Evolutionary conservation across 2,888 invertebrate species (phyloP), one percentile per base, ranked within the genome.

Genomic region (Sinotaia quadrata): DNA sequence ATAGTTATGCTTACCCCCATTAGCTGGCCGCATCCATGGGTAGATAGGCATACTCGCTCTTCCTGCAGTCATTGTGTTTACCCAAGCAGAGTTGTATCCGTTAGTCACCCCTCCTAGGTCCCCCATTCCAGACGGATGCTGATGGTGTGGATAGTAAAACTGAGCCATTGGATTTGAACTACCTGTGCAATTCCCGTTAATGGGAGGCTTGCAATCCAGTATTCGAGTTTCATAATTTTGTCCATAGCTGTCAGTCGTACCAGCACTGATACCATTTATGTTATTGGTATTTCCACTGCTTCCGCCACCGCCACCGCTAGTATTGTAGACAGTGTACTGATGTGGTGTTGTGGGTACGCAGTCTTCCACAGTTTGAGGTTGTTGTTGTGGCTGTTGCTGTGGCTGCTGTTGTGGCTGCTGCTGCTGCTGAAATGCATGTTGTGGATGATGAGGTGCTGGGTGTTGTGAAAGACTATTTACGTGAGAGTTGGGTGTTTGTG

Each of bases 21-120:
- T 79, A 37, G 77, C 75, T 21, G 77, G 75, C 36, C 78, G 69
- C 79, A 79, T 79, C 79, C 79, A 79, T 8, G 79, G 78, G 70
- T 76, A 79, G 49, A 79, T 75, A 49, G 76, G 74, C 74, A 78
- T 75, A 61, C 75, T 76, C 65, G 76, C 76, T 37, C 68, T 66
- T 0, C 63, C 67, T 21, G 67, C 52, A 29, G 59, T 69, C 7
- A 69, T 37, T 29, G 41, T 65, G 67, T 69, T 69, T 12, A 63
- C 67, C 37, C 72, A 67, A 27, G 74, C 71, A 44, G 71, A 49
- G 36, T 59, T 69, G 54, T 71, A 75, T 61, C 74, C 71, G 56
- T 75, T 75, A 27, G 60, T 68, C 5, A 65, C 51, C 33, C 62
- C 69, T n/a, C 66, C 67, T 51, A 71, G 60, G 41, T 75, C 75